Percentiles rank a stretch among this genome's conserved stretches.
Evolutionary conservation across 2,888 invertebrate species (phyloP).

Genomic region (Phlogophora meticulosa): DNA sequence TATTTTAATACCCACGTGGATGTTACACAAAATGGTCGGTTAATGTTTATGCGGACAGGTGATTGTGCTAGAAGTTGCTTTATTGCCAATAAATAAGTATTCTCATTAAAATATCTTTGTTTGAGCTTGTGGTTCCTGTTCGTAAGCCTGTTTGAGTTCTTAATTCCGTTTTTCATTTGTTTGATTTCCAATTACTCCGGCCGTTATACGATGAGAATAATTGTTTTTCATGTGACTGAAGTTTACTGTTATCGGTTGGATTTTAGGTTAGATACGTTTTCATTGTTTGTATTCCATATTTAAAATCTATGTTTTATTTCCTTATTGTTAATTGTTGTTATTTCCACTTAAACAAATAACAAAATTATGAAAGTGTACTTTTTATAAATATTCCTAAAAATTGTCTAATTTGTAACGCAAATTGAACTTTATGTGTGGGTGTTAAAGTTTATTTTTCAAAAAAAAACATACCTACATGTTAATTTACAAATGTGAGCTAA

Average conservation of each 20-base stretch:
- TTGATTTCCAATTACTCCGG: slow-evolving; percentile 18
- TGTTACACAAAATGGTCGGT: slow-evolving; percentile 36
- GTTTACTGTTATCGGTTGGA: slow-evolving; percentile 21
- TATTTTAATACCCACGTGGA: background rate
- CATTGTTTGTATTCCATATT: background rate
- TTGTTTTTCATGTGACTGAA: slow-evolving; percentile 25
- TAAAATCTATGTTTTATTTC: no score
- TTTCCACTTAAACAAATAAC: no score
- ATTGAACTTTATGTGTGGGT: no score
- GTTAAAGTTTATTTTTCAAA: no score
- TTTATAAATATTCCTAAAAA: no score
- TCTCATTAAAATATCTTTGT: slow-evolving; percentile 33
- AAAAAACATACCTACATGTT: no score
- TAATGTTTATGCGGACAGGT: slow-evolving; percentile 56
- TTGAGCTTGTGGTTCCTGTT: slow-evolving; percentile 5
- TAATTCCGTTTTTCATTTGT: slow-evolving; percentile 32
- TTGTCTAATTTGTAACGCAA: no score
- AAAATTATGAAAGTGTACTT: no score
- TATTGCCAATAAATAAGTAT: slow-evolving; percentile 39
- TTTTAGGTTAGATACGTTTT: slow-evolving; percentile 27
- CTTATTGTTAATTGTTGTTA: no score
- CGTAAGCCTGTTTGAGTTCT: slow-evolving; percentile 22
- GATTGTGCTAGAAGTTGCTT: slow-evolving; percentile 51
- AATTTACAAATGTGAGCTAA: no score
- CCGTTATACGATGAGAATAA: slow-evolving; percentile 20